phyloP scores from a whole-genome alignment of 2,888 invertebrate species.

The Strigamia transsilvanica region DNA sequence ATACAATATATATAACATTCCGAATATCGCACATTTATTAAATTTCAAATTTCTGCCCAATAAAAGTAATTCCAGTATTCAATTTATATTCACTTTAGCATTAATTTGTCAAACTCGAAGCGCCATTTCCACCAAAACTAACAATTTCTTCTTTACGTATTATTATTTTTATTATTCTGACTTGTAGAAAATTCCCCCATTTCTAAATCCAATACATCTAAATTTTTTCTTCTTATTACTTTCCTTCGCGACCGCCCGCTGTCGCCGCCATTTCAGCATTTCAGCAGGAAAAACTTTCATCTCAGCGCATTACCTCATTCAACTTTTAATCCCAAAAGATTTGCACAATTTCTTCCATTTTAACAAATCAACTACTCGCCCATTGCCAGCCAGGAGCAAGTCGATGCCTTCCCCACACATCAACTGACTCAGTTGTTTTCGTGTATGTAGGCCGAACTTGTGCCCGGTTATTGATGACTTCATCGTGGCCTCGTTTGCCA shows the following conservation, averaged over 20 bases:
- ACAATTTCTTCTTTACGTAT: no score
- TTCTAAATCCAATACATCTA: neutral
- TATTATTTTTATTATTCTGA: no score
- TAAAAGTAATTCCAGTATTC: neutral
- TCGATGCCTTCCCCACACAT: neutral
- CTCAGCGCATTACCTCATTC: neutral
- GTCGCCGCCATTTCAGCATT: neutral
- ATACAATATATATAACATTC: neutral
- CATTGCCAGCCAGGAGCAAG: slow-evolving; percentile 1
- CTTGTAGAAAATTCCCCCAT: neutral
- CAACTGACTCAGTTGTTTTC: slow-evolving; percentile 1
- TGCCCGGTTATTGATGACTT: slow-evolving; percentile 37
- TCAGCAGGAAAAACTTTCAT: neutral
- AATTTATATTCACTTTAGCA: neutral
- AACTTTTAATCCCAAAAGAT: neutral
- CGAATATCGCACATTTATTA: neutral
- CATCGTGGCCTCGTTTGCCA: slow-evolving; percentile 39
- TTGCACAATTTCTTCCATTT: no score
- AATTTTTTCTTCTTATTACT: neutral
- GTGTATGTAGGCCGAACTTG: slow-evolving; percentile 7
- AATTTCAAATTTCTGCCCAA: neutral
- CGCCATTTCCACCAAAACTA: no score
- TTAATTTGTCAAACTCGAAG: no score
- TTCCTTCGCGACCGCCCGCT: neutral
- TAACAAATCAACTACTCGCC: neutral